phyloP scores from a whole-genome alignment of 1,140 invertebrate species.

The Belonocnema kinseyi region DNA sequence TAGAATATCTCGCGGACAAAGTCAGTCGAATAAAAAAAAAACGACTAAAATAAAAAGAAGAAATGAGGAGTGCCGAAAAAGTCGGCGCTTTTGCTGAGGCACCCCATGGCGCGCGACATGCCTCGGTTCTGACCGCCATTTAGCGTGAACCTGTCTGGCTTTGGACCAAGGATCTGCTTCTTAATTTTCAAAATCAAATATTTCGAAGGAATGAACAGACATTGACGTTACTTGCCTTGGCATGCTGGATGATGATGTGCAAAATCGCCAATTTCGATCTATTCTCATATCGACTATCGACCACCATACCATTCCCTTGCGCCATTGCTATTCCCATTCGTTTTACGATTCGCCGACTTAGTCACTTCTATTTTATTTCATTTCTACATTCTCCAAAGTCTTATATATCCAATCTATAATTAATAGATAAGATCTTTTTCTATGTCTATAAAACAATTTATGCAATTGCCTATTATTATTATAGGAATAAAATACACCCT shows the following conservation, averaged over 20 bases:
- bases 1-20: conserved; percentile 41
- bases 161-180: conserved; percentile 53
- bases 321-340: conserved; percentile 26
- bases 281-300: background rate
- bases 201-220: conserved; percentile 48
- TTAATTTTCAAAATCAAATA: conserved; percentile 55
- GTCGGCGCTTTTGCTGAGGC: conserved; percentile 52
- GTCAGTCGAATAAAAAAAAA: conserved; percentile 35
- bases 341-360: conserved; percentile 28
- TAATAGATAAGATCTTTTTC: conserved; percentile 21
- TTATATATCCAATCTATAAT: conserved; percentile 27
- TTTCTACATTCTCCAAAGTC: conserved; percentile 22
- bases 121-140: conserved; percentile 52
- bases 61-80: conserved; percentile 35
- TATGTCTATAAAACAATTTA: conserved; percentile 19
- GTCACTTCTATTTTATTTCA: conserved; percentile 29
- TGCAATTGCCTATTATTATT: conserved; percentile 10
- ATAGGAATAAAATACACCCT: background rate
- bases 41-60: conserved; percentile 22
- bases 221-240: conserved; percentile 35
- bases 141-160: conserved; percentile 55
- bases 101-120: conserved; percentile 56
- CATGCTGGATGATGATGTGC: conserved; percentile 43
- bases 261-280: conserved; percentile 44
- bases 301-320: conserved; percentile 22